Evolutionary conservation across 1,140 invertebrate species (phyloP).

Genomic region (Ridgeia piscesae): DNA sequence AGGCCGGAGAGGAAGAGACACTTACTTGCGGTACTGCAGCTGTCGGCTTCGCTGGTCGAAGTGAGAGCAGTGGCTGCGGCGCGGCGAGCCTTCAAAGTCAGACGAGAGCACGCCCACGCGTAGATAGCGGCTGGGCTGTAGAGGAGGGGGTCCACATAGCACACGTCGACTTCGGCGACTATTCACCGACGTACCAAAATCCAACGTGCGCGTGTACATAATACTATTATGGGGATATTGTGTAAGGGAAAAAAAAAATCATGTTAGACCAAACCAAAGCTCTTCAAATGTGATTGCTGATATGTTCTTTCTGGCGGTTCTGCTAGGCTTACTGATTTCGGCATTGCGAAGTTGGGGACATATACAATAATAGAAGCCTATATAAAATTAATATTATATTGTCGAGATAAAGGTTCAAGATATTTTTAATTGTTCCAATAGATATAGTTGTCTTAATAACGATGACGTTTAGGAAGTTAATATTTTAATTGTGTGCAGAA

Average conservation of each 20-base stretch:
- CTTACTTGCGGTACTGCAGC: background rate
- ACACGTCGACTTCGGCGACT: background rate
- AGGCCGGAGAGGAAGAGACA: background rate
- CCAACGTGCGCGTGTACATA: no score
- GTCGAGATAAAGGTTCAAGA: no score
- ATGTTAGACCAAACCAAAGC: background rate
- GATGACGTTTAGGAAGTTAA: no score
- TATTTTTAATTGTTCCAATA: no score
- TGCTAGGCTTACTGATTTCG: background rate
- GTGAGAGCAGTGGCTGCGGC: background rate
- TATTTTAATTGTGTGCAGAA: no score
- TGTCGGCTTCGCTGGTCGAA: background rate
- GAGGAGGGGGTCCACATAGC: background rate
- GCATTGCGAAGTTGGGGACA: background rate
- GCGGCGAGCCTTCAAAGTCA: no score
- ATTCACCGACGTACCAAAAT: background rate
- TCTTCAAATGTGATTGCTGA: background rate
- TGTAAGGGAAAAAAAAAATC: background rate
- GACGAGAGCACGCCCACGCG: background rate
- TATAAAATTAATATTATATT: no score
- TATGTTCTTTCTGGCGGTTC: background rate
- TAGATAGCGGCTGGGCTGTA: background rate
- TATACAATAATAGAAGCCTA: no score
- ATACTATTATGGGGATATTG: background rate
- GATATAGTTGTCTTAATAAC: no score